phyloP scores from a whole-genome alignment of 2,888 invertebrate species.

The Sturmia bella region DNA sequence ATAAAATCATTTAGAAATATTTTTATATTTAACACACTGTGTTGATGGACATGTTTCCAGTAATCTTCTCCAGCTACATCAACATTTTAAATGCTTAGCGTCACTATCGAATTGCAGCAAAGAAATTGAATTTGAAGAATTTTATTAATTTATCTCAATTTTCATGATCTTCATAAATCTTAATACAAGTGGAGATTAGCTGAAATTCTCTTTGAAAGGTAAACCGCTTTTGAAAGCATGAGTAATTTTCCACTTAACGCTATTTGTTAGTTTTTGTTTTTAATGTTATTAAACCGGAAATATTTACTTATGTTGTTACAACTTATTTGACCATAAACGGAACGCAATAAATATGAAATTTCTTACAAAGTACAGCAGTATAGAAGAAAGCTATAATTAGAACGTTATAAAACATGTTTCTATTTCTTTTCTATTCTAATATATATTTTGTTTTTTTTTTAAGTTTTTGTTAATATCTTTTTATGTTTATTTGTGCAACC shows the following conservation, averaged over 20 bases:
- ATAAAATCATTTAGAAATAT: too few species aligned
- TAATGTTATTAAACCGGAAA: slow-evolving; percentile 46
- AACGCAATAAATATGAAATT: slow-evolving; percentile 48
- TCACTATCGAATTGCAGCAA: too few species aligned
- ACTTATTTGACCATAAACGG: slow-evolving; percentile 60
- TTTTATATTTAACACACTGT: too few species aligned
- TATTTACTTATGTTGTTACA: slow-evolving; percentile 37
- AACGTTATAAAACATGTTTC: slow-evolving; percentile 60
- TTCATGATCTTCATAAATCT: too few species aligned
- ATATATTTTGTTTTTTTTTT: neutral
- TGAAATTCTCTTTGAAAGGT: too few species aligned
- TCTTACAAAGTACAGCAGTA: slow-evolving; percentile 20
- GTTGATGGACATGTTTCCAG: too few species aligned
- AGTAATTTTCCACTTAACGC: slow-evolving; percentile 3
- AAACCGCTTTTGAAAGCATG: slow-evolving; percentile 6
- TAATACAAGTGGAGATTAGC: too few species aligned
- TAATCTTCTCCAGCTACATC: too few species aligned
- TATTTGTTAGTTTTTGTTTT: neutral
- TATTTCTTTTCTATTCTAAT: slow-evolving; percentile 17
- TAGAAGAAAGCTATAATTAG: slow-evolving; percentile 56
- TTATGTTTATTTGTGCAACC: slow-evolving; percentile 4
- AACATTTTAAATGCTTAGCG: too few species aligned
- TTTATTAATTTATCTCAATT: too few species aligned
- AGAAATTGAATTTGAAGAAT: too few species aligned
- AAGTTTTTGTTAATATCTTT: slow-evolving; percentile 27